Percentiles rank a stretch among this genome's conserved stretches.
Conservation (phyloP, 2,888 invertebrate species). For the Esperia sulphurella region DNA sequence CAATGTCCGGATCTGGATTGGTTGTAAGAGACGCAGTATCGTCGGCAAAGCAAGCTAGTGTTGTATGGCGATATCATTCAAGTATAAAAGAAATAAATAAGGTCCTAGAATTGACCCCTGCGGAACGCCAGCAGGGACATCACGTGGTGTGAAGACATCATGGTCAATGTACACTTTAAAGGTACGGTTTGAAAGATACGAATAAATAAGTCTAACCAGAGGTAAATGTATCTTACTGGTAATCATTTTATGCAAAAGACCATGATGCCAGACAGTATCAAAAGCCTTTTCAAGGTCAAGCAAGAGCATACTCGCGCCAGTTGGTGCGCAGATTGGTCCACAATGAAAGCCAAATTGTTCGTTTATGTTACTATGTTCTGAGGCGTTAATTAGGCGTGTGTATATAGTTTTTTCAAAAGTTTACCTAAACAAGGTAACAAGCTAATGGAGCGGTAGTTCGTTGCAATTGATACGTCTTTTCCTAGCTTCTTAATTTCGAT, state of each 20-base stretch:
- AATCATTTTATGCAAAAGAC: constrained; percentile 6
- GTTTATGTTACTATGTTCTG: not conserved
- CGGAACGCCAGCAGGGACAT: constrained; percentile 8
- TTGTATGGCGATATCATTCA: constrained; percentile 5
- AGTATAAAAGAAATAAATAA: constrained; percentile 4
- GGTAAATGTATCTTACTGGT: not conserved
- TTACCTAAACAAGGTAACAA: constrained; percentile 8
- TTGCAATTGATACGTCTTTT: constrained; percentile 4
- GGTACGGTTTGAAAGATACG: not conserved
- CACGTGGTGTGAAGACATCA: not conserved
- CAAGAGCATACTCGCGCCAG: constrained; percentile 8
- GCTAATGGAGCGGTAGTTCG: constrained; percentile 11
- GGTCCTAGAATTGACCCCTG: constrained; percentile 13
- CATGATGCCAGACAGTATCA: no score
- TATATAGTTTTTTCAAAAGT: constrained; percentile 6
- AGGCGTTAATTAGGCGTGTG: not conserved
- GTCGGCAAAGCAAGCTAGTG: constrained; percentile 10
- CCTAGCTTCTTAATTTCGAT: constrained; percentile 8
- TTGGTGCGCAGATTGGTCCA: constrained; percentile 7
- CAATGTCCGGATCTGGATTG: constrained; percentile 2
- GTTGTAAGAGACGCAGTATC: constrained; percentile 11
- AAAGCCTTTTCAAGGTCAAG: constrained; percentile 4
- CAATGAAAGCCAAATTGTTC: constrained; percentile 13
- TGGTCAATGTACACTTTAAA: constrained; percentile 3
- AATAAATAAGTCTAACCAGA: constrained; percentile 4